Conservation (phyloP, 1,140 invertebrate species). For the Papilio polytes region DNA sequence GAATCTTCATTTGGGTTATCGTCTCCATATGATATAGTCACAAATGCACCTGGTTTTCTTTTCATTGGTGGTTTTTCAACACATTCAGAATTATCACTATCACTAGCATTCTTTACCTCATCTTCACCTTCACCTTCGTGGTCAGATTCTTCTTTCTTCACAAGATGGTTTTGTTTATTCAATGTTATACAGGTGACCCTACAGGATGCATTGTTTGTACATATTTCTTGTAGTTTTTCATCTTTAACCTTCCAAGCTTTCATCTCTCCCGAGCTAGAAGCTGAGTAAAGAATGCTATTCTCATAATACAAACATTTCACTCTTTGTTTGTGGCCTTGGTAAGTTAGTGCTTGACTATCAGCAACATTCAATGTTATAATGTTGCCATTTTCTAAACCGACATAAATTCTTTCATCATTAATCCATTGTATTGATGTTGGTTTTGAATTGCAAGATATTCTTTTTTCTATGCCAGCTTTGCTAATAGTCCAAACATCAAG, state of each 20-base stretch:
- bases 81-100: constrained; percentile 53
- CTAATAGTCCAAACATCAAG: constrained; percentile 92
- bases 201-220: constrained; percentile 84
- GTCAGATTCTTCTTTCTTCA: constrained; percentile 75
- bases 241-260: constrained; percentile 88
- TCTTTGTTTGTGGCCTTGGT: constrained; percentile 86
- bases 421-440: constrained; percentile 87
- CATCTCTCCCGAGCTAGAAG: constrained; percentile 90
- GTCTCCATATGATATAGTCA: constrained; percentile 71
- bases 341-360: constrained; percentile 77
- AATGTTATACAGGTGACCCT: constrained; percentile 85
- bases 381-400: constrained; percentile 89
- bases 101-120: constrained; percentile 46
- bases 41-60: constrained; percentile 73
- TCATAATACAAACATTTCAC: constrained; percentile 87
- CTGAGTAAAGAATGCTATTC: constrained; percentile 85
- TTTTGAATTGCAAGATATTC: constrained; percentile 85
- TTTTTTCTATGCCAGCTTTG: constrained; percentile 86
- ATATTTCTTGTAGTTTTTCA: constrained; percentile 82
- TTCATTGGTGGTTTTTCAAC: constrained; percentile 50
- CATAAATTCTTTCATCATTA: constrained; percentile 85
- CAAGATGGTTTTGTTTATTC: constrained; percentile 74
- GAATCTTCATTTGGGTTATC: constrained; percentile 48
- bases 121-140: constrained; percentile 53
- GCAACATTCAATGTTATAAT: constrained; percentile 86